Percentiles rank a stretch among this genome's conserved stretches.
phyloP scores from a whole-genome alignment of 2,888 invertebrate genomes.

The Drosophila peninsularis region DNA sequence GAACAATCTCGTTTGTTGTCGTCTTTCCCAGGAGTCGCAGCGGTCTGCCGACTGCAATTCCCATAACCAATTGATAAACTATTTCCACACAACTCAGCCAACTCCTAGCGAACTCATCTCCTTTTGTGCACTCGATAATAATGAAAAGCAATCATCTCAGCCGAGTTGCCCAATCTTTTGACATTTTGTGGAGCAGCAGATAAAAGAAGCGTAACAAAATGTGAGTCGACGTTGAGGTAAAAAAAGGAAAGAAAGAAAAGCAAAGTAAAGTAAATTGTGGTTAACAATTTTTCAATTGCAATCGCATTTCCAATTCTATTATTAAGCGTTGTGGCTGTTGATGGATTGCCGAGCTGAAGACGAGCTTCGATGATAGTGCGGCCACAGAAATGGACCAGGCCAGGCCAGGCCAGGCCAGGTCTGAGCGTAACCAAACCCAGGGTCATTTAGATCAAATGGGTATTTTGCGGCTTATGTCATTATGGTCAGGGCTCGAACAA shows the following conservation, averaged over 20 bases:
- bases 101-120: slow-evolving; percentile 32
- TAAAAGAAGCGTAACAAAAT: slow-evolving; percentile 38
- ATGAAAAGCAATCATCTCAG: slow-evolving; percentile 39
- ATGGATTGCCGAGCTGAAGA: slow-evolving; percentile 45
- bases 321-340: slow-evolving; percentile 58
- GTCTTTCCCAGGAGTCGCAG: slow-evolving; percentile 8
- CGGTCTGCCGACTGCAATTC: slow-evolving; percentile 1
- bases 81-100: slow-evolving; percentile 24
- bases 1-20: background rate
- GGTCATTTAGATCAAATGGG: slow-evolving; percentile 69
- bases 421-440: slow-evolving; percentile 42
- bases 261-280: slow-evolving; percentile 50
- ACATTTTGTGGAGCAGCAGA: slow-evolving; percentile 56
- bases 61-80: slow-evolving; percentile 31
- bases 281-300: slow-evolving; percentile 72
- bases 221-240: background rate
- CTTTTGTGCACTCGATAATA: slow-evolving; percentile 36
- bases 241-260: background rate
- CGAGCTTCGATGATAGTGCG: slow-evolving; percentile 8
- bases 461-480: slow-evolving; percentile 69
- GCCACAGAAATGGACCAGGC: slow-evolving; percentile 19
- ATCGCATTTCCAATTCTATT: slow-evolving; percentile 63
- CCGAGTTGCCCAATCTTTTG: slow-evolving; percentile 61
- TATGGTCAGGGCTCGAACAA: slow-evolving; percentile 61
- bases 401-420: background rate